phyloP scores from a whole-genome alignment of 2,888 invertebrate genomes.

The Spodoptera exigua region DNA sequence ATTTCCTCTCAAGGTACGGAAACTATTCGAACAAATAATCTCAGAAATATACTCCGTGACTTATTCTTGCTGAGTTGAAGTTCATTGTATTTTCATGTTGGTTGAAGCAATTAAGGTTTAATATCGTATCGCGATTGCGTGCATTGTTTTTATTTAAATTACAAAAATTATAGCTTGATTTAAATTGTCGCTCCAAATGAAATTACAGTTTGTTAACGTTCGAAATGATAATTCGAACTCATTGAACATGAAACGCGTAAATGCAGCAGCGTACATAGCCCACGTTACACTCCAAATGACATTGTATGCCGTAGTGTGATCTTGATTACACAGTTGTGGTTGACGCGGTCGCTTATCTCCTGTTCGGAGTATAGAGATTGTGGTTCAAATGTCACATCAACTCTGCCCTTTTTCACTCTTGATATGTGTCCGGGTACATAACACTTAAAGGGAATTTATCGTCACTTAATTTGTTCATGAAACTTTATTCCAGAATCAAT shows the following conservation, averaged over 20 bases:
- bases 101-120: constrained; percentile 8
- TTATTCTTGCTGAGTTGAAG: constrained; percentile 6
- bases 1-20: constrained; percentile 32
- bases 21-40: constrained; percentile 40
- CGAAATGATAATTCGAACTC: constrained; percentile 3
- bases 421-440: too few relatives aligned
- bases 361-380: constrained; percentile 32
- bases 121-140: background rate
- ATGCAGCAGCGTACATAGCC: constrained; percentile 19
- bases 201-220: background rate
- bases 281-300: constrained; percentile 53
- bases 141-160: background rate
- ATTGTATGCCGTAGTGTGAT: constrained; percentile 51
- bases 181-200: background rate
- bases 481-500: too few relatives aligned
- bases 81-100: constrained; percentile 8
- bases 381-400: background rate
- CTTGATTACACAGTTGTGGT: constrained; percentile 58
- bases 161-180: background rate
- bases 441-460: too few relatives aligned
- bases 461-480: too few relatives aligned
- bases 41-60: constrained; percentile 18
- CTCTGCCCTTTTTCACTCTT: too few relatives aligned
- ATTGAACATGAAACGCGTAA: constrained; percentile 29
- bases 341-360: constrained; percentile 54